Conservation (phyloP, 2,797 vertebrate genomes). For the Oceanodroma leucorhoa region DNA sequence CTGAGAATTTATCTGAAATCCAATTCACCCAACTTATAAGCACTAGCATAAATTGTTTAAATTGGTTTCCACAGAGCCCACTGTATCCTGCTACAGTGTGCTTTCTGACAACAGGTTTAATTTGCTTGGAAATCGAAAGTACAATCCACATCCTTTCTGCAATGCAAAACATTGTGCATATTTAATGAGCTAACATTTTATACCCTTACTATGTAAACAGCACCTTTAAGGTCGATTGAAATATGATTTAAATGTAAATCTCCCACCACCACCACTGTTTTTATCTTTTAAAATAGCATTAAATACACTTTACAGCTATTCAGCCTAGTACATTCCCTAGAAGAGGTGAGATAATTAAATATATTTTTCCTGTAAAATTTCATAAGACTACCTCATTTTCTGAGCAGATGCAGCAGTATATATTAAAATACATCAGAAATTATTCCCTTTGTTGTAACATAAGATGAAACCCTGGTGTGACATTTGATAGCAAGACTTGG, state of each 20-base stretch:
- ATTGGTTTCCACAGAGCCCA: conserved; percentile 58
- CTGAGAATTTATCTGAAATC: conserved; percentile 50
- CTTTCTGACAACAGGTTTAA: conserved; percentile 62
- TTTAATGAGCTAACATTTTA: conserved; percentile 67
- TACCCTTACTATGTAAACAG: conserved; percentile 55
- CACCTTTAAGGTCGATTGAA: conserved; percentile 55
- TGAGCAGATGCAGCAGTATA: background rate
- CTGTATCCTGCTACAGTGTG: conserved; percentile 43
- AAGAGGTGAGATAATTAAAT: conserved; percentile 16
- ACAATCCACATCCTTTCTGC: conserved; percentile 67
- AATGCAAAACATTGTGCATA: conserved; percentile 61
- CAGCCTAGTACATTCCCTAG: background rate
- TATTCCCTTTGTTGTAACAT: background rate
- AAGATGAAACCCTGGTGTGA: background rate
- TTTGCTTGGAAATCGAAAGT: conserved; percentile 68
- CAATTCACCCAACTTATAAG: conserved; percentile 61
- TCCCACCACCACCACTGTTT: background rate
- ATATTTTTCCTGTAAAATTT: conserved; percentile 26
- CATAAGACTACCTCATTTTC: background rate
- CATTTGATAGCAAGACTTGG: background rate
- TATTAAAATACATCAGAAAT: background rate
- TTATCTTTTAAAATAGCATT: conserved; percentile 35
- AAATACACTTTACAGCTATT: conserved; percentile 24
- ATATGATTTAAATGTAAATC: conserved; percentile 54
- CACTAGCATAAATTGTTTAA: conserved; percentile 65